Evolutionary conservation across 1,140 invertebrate genomes (phyloP), one percentile per base, ranked within the genome.

Genomic region (Drusus annulatus): DNA sequence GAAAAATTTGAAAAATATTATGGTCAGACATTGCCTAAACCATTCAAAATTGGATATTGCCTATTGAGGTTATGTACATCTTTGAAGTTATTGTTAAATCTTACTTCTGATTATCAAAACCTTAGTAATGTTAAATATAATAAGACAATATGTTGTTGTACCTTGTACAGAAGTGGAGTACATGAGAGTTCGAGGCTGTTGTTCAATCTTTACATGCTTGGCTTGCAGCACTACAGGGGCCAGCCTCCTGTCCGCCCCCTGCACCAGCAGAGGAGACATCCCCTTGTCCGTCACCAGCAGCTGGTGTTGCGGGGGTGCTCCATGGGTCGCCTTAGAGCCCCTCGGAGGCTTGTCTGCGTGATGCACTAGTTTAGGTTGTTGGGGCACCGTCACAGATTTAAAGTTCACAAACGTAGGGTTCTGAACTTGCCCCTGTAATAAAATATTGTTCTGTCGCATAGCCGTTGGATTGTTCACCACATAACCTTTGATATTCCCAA

Each of bases 141-240:
- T 28, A 2, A 5, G 5, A 5, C 5, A 77, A 25, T 17, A 76
- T 62, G 1, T 63, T 28, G 23, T 21, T 0, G 19, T 88, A 89
- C 88, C 86, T 86, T 88, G 87, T 56, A 89, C 82, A 76, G 90
- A 86, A 54, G 90, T 86, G 82, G 89, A 90, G 80, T 93, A 93
- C 91, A 93, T 91, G 17, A 93, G 86, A 19, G 92, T 91, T 28
- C 56, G 78, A 16, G 51, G 76, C 28, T 76, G 56, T 80, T 88
- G 88, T 54, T 86, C 85, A 76, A 88, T 87, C 79, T 85, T 88
- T 8, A 89, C 86, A 19, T 89, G 86, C 84, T 88, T 89, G 62
- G 88, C 86, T 71, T 89, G 88, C 31, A 90, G 84, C 78, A 90
- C 86, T 51, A 90, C 85, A 60, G 88, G 88, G 63, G 88, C 88